Percentiles rank a stretch among this genome's conserved stretches.
These are phyloP conservation scores for Atherinomorus stipes DNA, from an alignment of 2,113 vertebrate species.

Conservation along the genomic window DNA sequence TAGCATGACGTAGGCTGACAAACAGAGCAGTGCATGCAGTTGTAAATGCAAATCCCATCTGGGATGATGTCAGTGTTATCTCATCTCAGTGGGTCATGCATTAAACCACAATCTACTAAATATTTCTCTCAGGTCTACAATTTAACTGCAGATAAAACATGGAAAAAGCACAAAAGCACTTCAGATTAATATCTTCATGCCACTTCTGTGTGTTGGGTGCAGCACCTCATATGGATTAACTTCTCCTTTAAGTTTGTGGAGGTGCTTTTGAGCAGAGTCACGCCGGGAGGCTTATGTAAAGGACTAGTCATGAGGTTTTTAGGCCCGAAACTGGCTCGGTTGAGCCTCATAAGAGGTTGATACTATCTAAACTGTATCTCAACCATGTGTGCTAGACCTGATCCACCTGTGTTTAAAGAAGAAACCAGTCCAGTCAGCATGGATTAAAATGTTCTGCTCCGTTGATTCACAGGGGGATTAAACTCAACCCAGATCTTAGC, in stretches of 20 bases:
- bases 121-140: no score
- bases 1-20: no score
- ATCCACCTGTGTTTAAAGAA: background rate
- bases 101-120: no score
- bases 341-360: background rate
- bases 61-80: no score
- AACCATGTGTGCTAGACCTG: background rate
- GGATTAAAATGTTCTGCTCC: background rate
- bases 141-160: background rate
- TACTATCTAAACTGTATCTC: background rate
- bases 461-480: background rate
- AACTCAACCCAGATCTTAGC: background rate
- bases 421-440: background rate
- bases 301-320: conserved; percentile 47
- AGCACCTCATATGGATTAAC: background rate
- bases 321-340: background rate
- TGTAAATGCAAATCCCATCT: background rate
- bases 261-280: conserved; percentile 70
- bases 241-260: background rate
- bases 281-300: conserved; percentile 50
- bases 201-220: background rate
- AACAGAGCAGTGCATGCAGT: no score
- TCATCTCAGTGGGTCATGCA: no score
- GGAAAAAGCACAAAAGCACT: background rate
- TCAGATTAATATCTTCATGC: background rate